These are phyloP conservation scores for Cyclopterus lumpus DNA, from an alignment of 2,797 vertebrate genomes.

Conservation along the genomic window DNA sequence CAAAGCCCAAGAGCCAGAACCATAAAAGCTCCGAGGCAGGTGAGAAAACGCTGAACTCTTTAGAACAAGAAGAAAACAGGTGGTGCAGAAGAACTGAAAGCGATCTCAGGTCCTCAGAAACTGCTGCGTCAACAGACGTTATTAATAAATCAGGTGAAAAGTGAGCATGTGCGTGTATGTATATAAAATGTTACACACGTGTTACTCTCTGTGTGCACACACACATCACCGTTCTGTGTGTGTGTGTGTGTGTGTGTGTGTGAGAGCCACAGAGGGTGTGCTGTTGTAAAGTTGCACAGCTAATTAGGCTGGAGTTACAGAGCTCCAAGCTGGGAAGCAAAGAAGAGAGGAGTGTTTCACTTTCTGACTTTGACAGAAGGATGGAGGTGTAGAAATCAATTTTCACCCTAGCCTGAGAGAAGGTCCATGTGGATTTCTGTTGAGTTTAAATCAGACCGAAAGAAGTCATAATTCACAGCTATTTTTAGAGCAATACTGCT, in stretches of 20 bases:
- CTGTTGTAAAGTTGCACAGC: slow-evolving; percentile 35
- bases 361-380: slow-evolving; percentile 39
- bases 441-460: slow-evolving; percentile 6
- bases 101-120: slow-evolving; percentile 38
- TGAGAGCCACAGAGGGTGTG: slow-evolving; percentile 6
- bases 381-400: slow-evolving; percentile 44
- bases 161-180: background rate
- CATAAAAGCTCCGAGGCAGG: slow-evolving; percentile 68
- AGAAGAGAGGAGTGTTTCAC: slow-evolving; percentile 35
- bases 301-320: slow-evolving; percentile 59
- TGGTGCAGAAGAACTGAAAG: slow-evolving; percentile 40
- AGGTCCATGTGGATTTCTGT: slow-evolving; percentile 1
- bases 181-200: background rate
- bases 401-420: slow-evolving; percentile 47
- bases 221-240: background rate
- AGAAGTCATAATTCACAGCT: background rate
- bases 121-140: slow-evolving; percentile 42
- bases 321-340: slow-evolving; percentile 37
- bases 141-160: background rate
- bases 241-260: background rate
- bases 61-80: slow-evolving; percentile 47
- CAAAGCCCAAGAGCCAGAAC: slow-evolving; percentile 69
- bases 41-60: slow-evolving; percentile 66
- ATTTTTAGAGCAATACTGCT: slow-evolving; percentile 14
- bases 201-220: background rate